Base-by-base conservation (phyloP, 2,797 vertebrate genomes). In the Galago senegalensis region DNA sequence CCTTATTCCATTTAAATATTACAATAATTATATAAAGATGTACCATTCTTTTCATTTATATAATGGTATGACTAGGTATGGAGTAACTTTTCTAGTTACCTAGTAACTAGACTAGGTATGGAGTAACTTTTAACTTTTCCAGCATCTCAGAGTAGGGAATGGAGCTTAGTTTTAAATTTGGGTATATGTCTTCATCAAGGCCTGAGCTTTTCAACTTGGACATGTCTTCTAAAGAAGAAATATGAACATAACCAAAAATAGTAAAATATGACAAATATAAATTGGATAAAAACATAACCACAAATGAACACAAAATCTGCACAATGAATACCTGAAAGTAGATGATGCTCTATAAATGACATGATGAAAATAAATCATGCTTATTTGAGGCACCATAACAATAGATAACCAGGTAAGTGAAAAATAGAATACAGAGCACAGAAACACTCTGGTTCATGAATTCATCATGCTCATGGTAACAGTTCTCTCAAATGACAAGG, bases 351-450 rank as follows among this genome's bases (percentile, higher is more conserved):
- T 73, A 61, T 82, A 88, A 90, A 92, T 76, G 92, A 77, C 87
- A 96, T 20, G 14, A 75, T 85, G 89, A 93, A 92, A 90, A 95
- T 88, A 96, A 95, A 93, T 96, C 87, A 88, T 29, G 61, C 29
- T 67, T 89, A 82, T 88, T 94, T 79, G 82, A 93, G 70, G 61
- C 79, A 90, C 49, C 34, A 3, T 80, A 87, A 87, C 86, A 83
- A 89, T 31, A 93, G 65, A 93, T 5, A 69, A 63, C 12, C 37
- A 91, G 88, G 73, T 70, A 61, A 79, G 92, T 83, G 29, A 94
- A 96, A 94, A 97, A 93, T 84, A 90, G 75, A 95, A 95, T 63
- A 75, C 7, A 81, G 34, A 89, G n/a, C 49, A 49, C 80, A 91
- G 87, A 95, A 95, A 77, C n/a, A 91, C 67, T 29, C 46, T 60